Evolutionary conservation across 2,797 vertebrate species (phyloP).

Genomic region (Falco berigora): DNA sequence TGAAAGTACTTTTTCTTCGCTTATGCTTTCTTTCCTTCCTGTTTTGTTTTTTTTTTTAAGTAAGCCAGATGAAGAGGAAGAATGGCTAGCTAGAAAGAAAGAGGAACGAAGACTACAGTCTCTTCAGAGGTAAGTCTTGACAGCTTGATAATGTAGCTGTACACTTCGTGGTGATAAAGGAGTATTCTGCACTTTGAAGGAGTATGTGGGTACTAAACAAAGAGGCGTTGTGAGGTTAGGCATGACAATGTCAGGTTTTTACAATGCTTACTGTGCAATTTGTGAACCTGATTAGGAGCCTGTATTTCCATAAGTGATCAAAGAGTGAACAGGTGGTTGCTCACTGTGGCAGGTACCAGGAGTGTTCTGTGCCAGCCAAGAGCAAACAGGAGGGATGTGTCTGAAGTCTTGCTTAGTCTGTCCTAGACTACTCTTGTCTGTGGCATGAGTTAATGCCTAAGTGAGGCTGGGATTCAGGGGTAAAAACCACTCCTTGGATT

Average conservation of each 20-base stretch:
- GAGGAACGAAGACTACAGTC: conserved; percentile 46
- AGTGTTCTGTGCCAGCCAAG: neutral
- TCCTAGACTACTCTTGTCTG: neutral
- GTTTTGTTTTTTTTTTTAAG: neutral
- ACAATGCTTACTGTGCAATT: neutral
- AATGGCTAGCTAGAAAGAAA: conserved; percentile 40
- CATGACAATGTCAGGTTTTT: neutral
- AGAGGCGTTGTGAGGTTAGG: neutral
- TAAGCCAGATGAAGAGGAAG: conserved; percentile 42
- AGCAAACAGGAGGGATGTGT: neutral
- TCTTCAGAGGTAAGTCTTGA: conserved; percentile 42
- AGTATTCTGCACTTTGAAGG: neutral
- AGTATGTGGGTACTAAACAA: neutral
- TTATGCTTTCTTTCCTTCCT: neutral
- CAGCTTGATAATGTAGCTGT: neutral
- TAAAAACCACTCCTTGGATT: neutral
- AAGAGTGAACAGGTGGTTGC: neutral
- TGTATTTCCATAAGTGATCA: neutral
- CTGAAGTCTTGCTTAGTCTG: neutral
- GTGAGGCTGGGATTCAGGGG: neutral
- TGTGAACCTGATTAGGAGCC: neutral
- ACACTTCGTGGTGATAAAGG: neutral
- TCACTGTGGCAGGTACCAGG: neutral
- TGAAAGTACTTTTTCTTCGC: neutral
- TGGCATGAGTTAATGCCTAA: neutral